Evolutionary conservation across 2,797 vertebrate species (phyloP).

Genomic region (Acanthurus tractus): DNA sequence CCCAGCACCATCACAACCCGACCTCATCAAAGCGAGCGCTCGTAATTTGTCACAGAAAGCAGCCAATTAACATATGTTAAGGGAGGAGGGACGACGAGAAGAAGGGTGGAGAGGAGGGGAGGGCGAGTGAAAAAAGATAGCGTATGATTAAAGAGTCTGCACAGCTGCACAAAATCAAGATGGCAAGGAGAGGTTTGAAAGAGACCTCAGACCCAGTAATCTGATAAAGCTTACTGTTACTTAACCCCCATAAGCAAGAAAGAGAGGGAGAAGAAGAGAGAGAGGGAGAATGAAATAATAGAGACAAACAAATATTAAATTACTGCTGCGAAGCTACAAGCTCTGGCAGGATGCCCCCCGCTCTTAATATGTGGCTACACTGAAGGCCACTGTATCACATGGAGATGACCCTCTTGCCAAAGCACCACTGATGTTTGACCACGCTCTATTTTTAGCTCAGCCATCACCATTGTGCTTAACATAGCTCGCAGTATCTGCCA

Average conservation of each 20-base stretch:
- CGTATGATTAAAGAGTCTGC: conserved; percentile 95
- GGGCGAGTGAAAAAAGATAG: conserved; percentile 91
- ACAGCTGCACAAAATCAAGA: conserved; percentile 96
- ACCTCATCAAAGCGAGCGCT: conserved; percentile 98
- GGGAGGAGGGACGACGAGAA: conserved; percentile 84
- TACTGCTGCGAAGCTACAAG: conserved; percentile 83
- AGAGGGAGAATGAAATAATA: conserved; percentile 74
- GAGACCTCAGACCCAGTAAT: conserved; percentile 90
- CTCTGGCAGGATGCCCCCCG: conserved; percentile 74
- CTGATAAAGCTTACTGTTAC: conserved; percentile 86
- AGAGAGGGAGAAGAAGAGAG: conserved; percentile 50
- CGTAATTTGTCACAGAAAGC: conserved; percentile 99
- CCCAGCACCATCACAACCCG: conserved; percentile 94
- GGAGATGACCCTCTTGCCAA: conserved; percentile 83
- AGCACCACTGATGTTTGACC: conserved; percentile 83
- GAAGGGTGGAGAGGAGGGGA: conserved; percentile 73
- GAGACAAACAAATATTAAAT: conserved; percentile 83
- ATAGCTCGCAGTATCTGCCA: conserved; percentile 83
- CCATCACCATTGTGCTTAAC: conserved; percentile 81
- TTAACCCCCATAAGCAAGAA: conserved; percentile 75
- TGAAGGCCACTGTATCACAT: conserved; percentile 74
- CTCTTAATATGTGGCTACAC: conserved; percentile 70
- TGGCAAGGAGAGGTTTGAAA: conserved; percentile 89
- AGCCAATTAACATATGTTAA: conserved; percentile 99
- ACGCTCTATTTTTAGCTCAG: conserved; percentile 85